Evolutionary conservation across 2,113 vertebrate species (phyloP).

Genomic region (Hippocampus comes): DNA sequence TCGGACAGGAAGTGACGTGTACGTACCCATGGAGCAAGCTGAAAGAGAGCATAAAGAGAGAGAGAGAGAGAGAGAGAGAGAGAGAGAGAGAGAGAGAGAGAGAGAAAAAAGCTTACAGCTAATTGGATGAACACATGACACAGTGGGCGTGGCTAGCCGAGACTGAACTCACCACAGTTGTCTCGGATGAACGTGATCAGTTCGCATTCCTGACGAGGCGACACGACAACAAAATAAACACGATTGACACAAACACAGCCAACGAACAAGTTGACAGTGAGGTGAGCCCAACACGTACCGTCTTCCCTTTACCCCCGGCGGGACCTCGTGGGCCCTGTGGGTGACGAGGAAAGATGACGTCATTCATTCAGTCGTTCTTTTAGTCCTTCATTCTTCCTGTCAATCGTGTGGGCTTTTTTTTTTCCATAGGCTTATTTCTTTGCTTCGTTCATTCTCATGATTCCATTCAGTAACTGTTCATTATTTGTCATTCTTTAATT

Average conservation of each 20-base stretch:
- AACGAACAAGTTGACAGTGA: not conserved
- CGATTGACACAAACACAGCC: not conserved
- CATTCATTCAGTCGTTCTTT: not conserved
- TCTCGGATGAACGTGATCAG: slow-evolving; percentile 75
- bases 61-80: not conserved
- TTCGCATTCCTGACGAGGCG: slow-evolving; percentile 76
- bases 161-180: slow-evolving; percentile 77
- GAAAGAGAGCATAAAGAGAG: slow-evolving; percentile 13
- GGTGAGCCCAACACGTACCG: slow-evolving; percentile 62
- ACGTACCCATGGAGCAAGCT: slow-evolving; percentile 72
- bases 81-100: too few species aligned
- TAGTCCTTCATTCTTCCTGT: not conserved
- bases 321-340: slow-evolving; percentile 78
- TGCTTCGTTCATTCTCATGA: too few species aligned
- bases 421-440: too few species aligned
- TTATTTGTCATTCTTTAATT: too few species aligned
- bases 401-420: too few species aligned
- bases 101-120: not conserved
- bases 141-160: not conserved
- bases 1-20: not conserved
- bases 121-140: not conserved
- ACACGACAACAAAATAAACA: slow-evolving; percentile 6
- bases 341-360: not conserved
- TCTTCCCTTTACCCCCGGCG: slow-evolving; percentile 58
- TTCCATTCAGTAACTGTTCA: too few species aligned